Base-by-base conservation (phyloP, 37 sponge, comb jelly and placozoan species). In the Haliclona indistincta region DNA sequence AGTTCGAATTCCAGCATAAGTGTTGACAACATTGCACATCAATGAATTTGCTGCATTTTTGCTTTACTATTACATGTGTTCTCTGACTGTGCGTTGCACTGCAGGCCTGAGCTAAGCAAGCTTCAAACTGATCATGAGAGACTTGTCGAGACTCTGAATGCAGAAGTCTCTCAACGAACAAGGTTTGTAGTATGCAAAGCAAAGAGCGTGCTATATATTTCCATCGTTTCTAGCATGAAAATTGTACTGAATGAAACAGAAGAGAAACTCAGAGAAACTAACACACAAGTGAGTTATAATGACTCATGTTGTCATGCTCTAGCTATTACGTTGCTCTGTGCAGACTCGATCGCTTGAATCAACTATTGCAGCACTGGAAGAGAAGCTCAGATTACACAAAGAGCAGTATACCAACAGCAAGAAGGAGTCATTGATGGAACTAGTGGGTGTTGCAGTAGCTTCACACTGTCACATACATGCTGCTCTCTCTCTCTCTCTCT, bases 91-190 rank as follows among this genome's bases (percentile, higher is more conserved):
- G 64, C 15, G 10, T 8, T 3, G 19, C 2, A 20, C 19, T 68
- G n/a, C 44, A 84, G 85, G 30, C 42, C 78, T 34, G 66, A 77
- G 34, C 54, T 61, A 26, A 77, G 43, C 42, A 34, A 62, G 33
- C 60, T 77, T 40, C 38, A 36, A 23, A 35, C 33, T 13, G 77
- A 43, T 30, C 66, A 84, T 49, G 38, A 15, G 23, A 66, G 71
- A 4, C 13, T 68, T 39, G 78, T 84, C 56, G 77, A 84, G 85
- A 77, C 62, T 49, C 26, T 84, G 40, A 84, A 84, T 63, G 66
- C 40, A 20, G 40, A 62, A 33, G 77, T 84, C 78, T 15, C 55
- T 0, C 54, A 77, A 54, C 70, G 77, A 63, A 26, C 85, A 61
- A 61, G 77, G 85, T 84, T 40, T 70, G 72, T 28, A 8, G 43